Evolutionary conservation across 2,797 vertebrate species (phyloP), one percentile per base, ranked within the genome.

Genomic region (Sebastes trivittatus): DNA sequence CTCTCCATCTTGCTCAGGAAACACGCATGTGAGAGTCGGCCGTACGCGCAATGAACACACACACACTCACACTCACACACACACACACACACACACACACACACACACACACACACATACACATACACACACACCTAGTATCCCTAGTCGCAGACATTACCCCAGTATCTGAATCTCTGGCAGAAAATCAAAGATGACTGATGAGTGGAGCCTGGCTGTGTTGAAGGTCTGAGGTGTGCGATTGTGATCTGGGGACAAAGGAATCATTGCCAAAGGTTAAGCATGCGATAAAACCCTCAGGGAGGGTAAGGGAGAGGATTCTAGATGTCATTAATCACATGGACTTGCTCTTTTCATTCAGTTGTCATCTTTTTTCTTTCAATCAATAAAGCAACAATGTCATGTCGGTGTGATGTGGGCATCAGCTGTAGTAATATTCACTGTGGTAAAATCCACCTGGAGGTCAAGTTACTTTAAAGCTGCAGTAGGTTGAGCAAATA

Each of bases 141-240:
- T 59, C 52, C 55, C 63, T 34, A 83, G 76, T 66, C 61, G 20
- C 56, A 70, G 67, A 77, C 75, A 73, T 60, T 56, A 80, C 25
- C 78, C 64, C 62, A 30, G 75, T 88, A 88, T 93, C 89, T 90
- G 82, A 88, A 86, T 64, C 60, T 27, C 72, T 92, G 94, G 90
- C 95, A 95, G 93, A 88, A 95, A 95, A 95, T 95, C 93, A 89
- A 93, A 94, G 89, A 87, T 88, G 91, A 95, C 94, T 89, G 89
- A 95, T 95, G 93, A 91, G 78, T 67, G 66, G 80, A 86, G 89
- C 80, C 74, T 36, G 86, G 89, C 77, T 54, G 86, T 84, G 89
- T 75, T 92, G 83, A 92, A 91, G 91, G 81, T 89, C 89, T 78
- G 88, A 91, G 80, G 91, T 91, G 92, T 92, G 83, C 16, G 87